Evolutionary conservation across 2,797 vertebrate species (phyloP).

Genomic region (Tokudaia muenninki): DNA sequence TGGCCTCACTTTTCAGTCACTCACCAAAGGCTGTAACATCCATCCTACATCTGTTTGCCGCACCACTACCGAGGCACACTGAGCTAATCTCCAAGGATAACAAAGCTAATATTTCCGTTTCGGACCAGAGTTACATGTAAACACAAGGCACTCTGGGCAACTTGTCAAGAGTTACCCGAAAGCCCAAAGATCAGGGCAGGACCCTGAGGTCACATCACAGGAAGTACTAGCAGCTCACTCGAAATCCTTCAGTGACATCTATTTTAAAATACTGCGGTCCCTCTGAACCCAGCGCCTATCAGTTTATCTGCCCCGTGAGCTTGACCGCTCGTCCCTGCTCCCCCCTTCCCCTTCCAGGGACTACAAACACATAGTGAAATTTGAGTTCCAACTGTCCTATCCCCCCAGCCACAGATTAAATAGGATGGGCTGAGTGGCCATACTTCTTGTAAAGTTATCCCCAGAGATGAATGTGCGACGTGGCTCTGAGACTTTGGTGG

Average conservation of each 20-base stretch:
- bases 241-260: slow-evolving; percentile 65
- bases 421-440: slow-evolving; percentile 84
- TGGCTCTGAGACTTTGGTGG: slow-evolving; percentile 88
- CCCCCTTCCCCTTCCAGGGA: background rate
- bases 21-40: accelerated
- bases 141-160: background rate
- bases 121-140: slow-evolving; percentile 19
- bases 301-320: slow-evolving; percentile 39
- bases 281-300: slow-evolving; percentile 55
- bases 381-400: slow-evolving; percentile 71
- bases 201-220: slow-evolving; percentile 22
- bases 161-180: slow-evolving; percentile 58
- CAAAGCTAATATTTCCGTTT: slow-evolving; percentile 54
- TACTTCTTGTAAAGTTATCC: slow-evolving; percentile 89
- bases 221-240: slow-evolving; percentile 19
- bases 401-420: slow-evolving; percentile 85
- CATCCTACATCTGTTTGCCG: background rate
- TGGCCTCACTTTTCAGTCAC: background rate
- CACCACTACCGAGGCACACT: background rate
- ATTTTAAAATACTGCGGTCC: slow-evolving; percentile 63
- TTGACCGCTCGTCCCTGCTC: background rate
- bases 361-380: slow-evolving; percentile 62
- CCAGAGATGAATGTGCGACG: slow-evolving; percentile 87
- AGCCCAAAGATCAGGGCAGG: slow-evolving; percentile 25
- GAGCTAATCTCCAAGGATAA: slow-evolving; percentile 29